Evolutionary conservation across 2,797 vertebrate genomes (phyloP), one percentile per base, ranked within the genome.

Genomic region (Gambelia wislizenii): DNA sequence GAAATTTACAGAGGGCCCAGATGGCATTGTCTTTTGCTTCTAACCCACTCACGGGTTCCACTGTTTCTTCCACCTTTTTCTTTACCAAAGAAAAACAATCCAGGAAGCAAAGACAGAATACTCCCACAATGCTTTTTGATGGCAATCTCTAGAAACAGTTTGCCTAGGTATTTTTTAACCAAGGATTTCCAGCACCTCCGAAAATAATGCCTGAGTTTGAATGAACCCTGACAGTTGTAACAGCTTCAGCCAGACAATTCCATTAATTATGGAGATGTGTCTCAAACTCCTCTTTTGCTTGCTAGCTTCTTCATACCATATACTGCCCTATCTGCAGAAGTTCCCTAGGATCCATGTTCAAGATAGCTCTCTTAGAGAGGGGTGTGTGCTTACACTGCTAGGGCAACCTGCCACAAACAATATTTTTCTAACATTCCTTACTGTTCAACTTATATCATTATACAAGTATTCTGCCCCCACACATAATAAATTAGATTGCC

Each of bases 371-470:
- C 78, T 80, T 85, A 25, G 64, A 33, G 64, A 67, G 30, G 64
- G 33, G 20, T 67, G 12, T 30, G 47, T 79, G 47, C 47, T 84
- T 69, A 56, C 49, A 36, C 54, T 80, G 33, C n/a, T 59, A 36
- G 64, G 83, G 67, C 83, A 80, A 69, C 54, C 7, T 36, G 64
- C 64, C 75, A 85, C 25, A 30, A 44, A 36, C 54, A 87, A 72
- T 85, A n/a, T 61, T 64, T 85, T 85, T 80, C 44, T 61, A 47
- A 89, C 70, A 80, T 80, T 70, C 27, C 18, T 4, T 64, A 36
- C 22, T 44, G 54, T 82, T 84, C 39, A 44, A 44, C 9, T 56
- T 14, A 39, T 85, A 33, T 39, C 42, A 25, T 33, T 61, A 39
- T 30, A 44, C 42, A 78, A 39, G 12, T 67, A 67, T 49, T 74